Evolutionary conservation across 2,113 vertebrate genomes (phyloP), one percentile per base, ranked within the genome.

Genomic region (Aspiorhynchus laticeps): DNA sequence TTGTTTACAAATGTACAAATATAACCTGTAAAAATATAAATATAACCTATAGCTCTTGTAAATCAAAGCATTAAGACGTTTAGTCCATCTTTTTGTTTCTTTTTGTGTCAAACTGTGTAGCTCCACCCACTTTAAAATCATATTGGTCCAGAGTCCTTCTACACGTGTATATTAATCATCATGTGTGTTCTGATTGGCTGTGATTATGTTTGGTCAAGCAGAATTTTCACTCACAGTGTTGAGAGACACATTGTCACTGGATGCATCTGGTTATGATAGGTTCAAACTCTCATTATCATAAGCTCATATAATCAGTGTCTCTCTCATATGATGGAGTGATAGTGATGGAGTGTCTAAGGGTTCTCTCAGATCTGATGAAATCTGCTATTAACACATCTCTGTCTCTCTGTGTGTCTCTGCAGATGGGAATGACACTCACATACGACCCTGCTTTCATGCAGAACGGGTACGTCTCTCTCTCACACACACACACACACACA

Each of bases 391-490:
- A 71, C 31, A 9, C 31, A 36, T 56, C 17, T 31, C 26, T 24
- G 51, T 75, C 71, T 75, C 71, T 41, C 28, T 43, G 41, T 38
- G 33, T 84, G 56, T 84, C 33, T 83, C 43, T 83, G 69, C 95
- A 99, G 98, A 96, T 96, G 93, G 97, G 97, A 92, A 97, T 99
- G 97, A 96, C 97, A 93, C 94, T 99, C 95, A 97, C 98, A 90
- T 98, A 99, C 2, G 97, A 99, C 91, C 97, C 97, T 84, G 96
- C 97, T 91, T 97, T 97, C 94, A 96, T 99, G 95, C 98, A 98
- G 95, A 99, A 99, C 88, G 98, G 97, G 98, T 99, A 96, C 97
- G 97, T 38, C 19, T 71, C 17, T 0, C 28, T 24, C 2, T 8
- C 48, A 61, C 56, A 26, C n/a, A 63, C 59, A 11, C 53, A 8